Conservation (phyloP, 64 coral and sea anemone species). For the Hydrozoanthus tunicans region DNA sequence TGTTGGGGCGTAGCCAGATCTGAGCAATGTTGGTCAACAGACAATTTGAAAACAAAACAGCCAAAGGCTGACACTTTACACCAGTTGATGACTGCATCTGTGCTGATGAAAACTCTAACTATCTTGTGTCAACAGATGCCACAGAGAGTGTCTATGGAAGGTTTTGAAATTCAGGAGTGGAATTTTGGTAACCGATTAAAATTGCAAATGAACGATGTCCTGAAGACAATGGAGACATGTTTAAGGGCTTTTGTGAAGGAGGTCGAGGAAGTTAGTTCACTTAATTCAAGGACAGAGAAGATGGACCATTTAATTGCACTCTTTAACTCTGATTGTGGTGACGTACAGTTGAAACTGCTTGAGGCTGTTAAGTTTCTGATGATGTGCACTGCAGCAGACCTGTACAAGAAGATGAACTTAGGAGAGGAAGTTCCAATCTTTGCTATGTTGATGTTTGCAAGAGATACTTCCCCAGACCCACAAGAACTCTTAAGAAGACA, state of each 20-base stretch:
- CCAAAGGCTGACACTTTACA: too few species aligned
- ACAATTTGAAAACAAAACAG: too few species aligned
- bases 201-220: slow-evolving; percentile 41
- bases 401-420: slow-evolving; percentile 43
- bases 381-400: slow-evolving; percentile 60
- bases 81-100: background rate
- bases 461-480: slow-evolving; percentile 71
- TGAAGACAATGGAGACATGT: slow-evolving; percentile 47
- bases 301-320: slow-evolving; percentile 46
- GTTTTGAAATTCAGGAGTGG: slow-evolving; percentile 64
- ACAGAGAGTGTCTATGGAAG: slow-evolving; percentile 5
- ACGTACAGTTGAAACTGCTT: slow-evolving; percentile 69
- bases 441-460: slow-evolving; percentile 85
- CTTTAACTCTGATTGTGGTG: slow-evolving; percentile 63
- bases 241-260: slow-evolving; percentile 44
- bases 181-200: slow-evolving; percentile 76
- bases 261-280: slow-evolving; percentile 23
- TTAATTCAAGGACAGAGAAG: slow-evolving; percentile 27
- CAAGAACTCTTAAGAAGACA: slow-evolving; percentile 61
- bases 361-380: slow-evolving; percentile 89
- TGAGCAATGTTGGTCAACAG: too few species aligned
- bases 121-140: slow-evolving; percentile 12
- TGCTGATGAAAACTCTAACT: background rate
- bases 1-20: too few species aligned
- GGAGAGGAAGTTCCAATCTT: slow-evolving; percentile 71